Conservation (phyloP, 2,797 vertebrate genomes). For the Gallirallus australis region DNA sequence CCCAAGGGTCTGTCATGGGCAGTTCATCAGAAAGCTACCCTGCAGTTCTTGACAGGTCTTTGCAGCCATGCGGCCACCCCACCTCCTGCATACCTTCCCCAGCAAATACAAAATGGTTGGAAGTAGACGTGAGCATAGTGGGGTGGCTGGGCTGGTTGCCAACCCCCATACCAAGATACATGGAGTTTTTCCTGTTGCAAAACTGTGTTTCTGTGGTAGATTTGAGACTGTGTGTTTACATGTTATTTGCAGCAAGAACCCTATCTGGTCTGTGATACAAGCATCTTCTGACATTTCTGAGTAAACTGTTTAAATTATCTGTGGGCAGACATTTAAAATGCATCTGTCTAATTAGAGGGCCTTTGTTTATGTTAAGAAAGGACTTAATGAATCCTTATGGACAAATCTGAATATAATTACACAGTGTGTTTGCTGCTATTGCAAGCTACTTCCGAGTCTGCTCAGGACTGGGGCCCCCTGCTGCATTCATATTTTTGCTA, state of each 20-base stretch:
- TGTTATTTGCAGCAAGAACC: neutral
- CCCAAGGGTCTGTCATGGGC: neutral
- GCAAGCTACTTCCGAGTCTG: neutral
- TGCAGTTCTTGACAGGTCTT: neutral
- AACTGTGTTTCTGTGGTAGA: neutral
- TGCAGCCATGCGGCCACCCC: neutral
- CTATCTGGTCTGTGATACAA: constrained; percentile 36
- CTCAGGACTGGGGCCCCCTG: neutral
- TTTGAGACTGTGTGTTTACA: constrained; percentile 32
- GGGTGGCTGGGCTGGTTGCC: neutral
- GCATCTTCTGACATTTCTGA: constrained; percentile 58
- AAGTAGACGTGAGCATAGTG: neutral
- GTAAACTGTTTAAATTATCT: constrained; percentile 73
- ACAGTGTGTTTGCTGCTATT: neutral
- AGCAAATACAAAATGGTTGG: neutral
- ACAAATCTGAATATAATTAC: constrained; percentile 51
- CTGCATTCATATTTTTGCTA: neutral
- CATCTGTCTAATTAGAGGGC: constrained; percentile 59
- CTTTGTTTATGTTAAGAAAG: constrained; percentile 47
- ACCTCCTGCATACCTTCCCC: neutral
- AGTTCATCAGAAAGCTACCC: neutral
- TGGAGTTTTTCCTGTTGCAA: neutral
- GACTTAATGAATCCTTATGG: neutral
- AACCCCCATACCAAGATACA: neutral
- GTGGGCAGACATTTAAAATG: constrained; percentile 31